A percentile compares a stretch with the other conserved stretches of the same genome.
phyloP scores from a whole-genome alignment of 2,113 vertebrate species.

The Bubo scandiacus region DNA sequence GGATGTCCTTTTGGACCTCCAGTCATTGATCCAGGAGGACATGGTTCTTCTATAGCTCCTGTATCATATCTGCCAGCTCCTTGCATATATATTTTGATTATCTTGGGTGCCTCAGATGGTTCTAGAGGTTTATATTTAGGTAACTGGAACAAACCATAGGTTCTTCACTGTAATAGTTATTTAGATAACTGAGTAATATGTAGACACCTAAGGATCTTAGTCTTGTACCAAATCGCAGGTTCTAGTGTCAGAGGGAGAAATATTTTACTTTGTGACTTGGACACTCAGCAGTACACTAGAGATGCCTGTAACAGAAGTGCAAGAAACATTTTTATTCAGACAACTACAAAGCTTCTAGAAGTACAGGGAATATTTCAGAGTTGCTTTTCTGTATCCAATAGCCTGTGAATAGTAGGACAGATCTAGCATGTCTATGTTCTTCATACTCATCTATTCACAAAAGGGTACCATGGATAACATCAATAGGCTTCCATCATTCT shows the following conservation, averaged over 20 bases:
- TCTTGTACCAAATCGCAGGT: background rate
- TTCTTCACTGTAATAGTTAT: background rate
- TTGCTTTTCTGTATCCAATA: background rate
- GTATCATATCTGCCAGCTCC: background rate
- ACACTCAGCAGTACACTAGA: background rate
- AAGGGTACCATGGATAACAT: background rate
- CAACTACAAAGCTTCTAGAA: background rate
- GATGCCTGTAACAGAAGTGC: background rate
- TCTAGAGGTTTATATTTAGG: background rate
- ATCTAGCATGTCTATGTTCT: background rate
- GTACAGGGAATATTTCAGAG: background rate
- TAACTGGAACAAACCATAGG: background rate
- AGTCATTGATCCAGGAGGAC: background rate
- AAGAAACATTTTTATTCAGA: background rate
- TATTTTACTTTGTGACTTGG: background rate
- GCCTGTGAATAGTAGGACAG: background rate
- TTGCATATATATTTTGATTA: background rate
- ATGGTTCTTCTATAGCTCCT: background rate
- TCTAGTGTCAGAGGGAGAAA: background rate
- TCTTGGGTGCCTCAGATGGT: background rate
- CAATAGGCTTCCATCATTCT: background rate
- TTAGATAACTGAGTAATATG: background rate
- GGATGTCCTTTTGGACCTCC: background rate
- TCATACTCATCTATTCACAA: background rate
- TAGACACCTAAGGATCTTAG: background rate